Percentiles rank a stretch among this genome's conserved stretches.
These are phyloP conservation scores for Polymixis flavicincta DNA, from an alignment of 2,888 invertebrate species.

Conservation along the genomic window DNA sequence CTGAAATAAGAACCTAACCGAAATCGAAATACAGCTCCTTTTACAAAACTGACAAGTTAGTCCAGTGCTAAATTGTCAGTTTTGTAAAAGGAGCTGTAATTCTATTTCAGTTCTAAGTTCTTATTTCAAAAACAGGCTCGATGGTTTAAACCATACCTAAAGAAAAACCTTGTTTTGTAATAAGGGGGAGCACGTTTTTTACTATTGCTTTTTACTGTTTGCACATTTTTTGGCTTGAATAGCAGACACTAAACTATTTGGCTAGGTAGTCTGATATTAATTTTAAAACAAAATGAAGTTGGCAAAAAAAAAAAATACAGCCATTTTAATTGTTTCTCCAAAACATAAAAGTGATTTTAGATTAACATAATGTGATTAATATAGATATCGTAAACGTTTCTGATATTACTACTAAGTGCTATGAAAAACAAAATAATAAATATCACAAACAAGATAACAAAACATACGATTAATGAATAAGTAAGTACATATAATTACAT, in stretches of 20 bases:
- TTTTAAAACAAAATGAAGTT: not conserved
- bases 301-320: no score
- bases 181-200: not conserved
- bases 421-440: slow-evolving; percentile 33
- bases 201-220: not conserved
- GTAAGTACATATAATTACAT: slow-evolving; percentile 23
- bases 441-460: slow-evolving; percentile 34
- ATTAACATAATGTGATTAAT: slow-evolving; percentile 2
- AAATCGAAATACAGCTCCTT: no score
- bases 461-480: slow-evolving; percentile 1
- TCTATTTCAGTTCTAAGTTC: no score
- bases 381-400: not conserved
- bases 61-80: no score
- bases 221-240: not conserved
- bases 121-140: no score
- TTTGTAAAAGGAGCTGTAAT: no score
- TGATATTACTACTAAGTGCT: slow-evolving; percentile 9
- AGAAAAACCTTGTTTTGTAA: no score
- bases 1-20: no score
- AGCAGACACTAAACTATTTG: not conserved
- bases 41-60: no score
- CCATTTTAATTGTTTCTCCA: no score
- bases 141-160: no score
- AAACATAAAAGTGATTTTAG: slow-evolving; percentile 10
- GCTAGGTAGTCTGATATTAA: not conserved